phyloP scores from a whole-genome alignment of 30 jellyfish, hydroid and myxozoan species.

The Sanderia malayensis region DNA sequence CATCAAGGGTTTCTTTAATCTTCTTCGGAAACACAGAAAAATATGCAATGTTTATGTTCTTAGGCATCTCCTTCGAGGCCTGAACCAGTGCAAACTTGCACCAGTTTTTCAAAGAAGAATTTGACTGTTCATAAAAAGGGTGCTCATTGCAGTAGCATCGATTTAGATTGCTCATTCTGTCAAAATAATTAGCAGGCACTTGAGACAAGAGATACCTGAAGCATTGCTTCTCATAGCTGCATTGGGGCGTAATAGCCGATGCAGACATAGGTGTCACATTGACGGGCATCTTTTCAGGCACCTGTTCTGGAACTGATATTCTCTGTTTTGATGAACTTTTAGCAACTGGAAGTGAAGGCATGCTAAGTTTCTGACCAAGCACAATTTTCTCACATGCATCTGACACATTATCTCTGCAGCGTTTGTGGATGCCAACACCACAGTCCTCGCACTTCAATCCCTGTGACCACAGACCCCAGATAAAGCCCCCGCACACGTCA shows the following conservation, averaged over 20 bases:
- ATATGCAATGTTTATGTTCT: slow-evolving; percentile 29
- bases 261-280: neutral
- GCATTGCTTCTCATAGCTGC: slow-evolving; percentile 40
- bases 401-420: slow-evolving; percentile 64
- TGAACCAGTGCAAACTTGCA: slow-evolving; percentile 57
- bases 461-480: slow-evolving; percentile 93
- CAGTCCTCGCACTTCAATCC: slow-evolving; percentile 93
- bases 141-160: slow-evolving; percentile 48
- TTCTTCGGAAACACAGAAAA: slow-evolving; percentile 57
- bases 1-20: slow-evolving; percentile 60
- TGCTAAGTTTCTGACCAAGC: slow-evolving; percentile 47
- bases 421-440: slow-evolving; percentile 82
- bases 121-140: slow-evolving; percentile 4
- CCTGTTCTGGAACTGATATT: slow-evolving; percentile 29
- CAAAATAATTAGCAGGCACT: slow-evolving; percentile 47
- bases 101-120: slow-evolving; percentile 43
- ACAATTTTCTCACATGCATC: slow-evolving; percentile 77
- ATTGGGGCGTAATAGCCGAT: neutral
- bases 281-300: neutral
- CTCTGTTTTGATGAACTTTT: slow-evolving; percentile 15
- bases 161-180: slow-evolving; percentile 33
- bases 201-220: slow-evolving; percentile 36
- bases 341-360: slow-evolving; percentile 6
- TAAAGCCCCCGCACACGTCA: slow-evolving; percentile 77
- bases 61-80: slow-evolving; percentile 37